Base-by-base conservation (phyloP, 1,140 invertebrate genomes). In the Neodiprion fabricii region DNA sequence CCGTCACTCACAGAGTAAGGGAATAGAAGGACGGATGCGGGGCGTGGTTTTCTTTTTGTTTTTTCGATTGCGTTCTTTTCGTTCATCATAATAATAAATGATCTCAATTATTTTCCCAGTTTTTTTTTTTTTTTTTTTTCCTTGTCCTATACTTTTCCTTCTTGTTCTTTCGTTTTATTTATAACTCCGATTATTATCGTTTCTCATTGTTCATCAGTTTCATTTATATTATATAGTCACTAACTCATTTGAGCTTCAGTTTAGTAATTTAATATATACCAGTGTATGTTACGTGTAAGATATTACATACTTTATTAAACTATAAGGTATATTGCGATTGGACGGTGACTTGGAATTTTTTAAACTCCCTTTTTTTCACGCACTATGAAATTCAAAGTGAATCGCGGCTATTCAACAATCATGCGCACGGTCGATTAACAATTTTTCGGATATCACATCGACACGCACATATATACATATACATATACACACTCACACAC, bases 161-260 rank as follows among this genome's bases (percentile, higher is more conserved):
- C 28, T 40, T 61, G 1, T 61, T n/a, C 11, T 61, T 61, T 8
- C 5, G 4, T 61, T 9, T 61, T 12, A 61, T 61, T 61, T 8
- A 14, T 61, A 7, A 61, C 53, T 14, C 9, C 53, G 11, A 61
- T 61, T 61, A 17, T 7, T 71, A 9, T 48, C 85, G 83, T 85
- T 86, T 87, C 76, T 85, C 86, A 86, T 14, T 17, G 53, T 61
- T 61, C n/a, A 61, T 86, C 86, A 89, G 85, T 85, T 61, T 61
- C 53, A 61, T 61, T 61, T 61, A 87, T 87, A 87, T 87, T 87
- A 89, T 84, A 83, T 89, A 88, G 87, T 89, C 85, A 89, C 87
- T 89, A 89, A 89, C 87, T 88, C 87, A 87, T 89, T 89, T 88
- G 85, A 89, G 87, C 87, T 89, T 88, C 83, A 85, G 87, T 87